Conservation (phyloP, 2,888 invertebrate genomes). For the Sesia apiformis region DNA sequence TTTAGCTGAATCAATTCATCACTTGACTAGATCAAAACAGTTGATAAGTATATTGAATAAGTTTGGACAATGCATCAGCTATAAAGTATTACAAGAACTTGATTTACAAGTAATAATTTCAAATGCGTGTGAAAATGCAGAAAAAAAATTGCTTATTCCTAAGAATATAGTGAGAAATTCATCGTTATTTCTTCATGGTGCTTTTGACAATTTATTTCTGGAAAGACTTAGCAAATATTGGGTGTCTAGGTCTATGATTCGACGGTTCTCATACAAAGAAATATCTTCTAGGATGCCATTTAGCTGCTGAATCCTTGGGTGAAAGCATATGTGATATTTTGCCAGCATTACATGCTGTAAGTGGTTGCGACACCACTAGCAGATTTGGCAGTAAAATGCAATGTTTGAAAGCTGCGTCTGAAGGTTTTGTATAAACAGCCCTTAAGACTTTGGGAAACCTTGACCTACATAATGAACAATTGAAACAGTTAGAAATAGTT, state of each 20-base stretch:
- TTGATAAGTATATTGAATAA: too few relatives aligned
- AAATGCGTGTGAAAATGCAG: too few relatives aligned
- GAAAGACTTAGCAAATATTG: slow-evolving; percentile 6
- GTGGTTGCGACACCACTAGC: slow-evolving; percentile 12
- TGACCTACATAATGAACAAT: slow-evolving; percentile 12
- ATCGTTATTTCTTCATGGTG: too few relatives aligned
- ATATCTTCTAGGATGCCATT: slow-evolving; percentile 13
- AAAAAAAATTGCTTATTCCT: too few relatives aligned
- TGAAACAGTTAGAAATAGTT: slow-evolving; percentile 10
- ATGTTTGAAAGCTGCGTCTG: slow-evolving; percentile 10
- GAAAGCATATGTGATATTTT: slow-evolving; percentile 17
- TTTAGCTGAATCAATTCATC: too few relatives aligned
- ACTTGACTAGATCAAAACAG: too few relatives aligned
- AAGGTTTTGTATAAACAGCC: slow-evolving; percentile 7
- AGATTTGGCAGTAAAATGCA: slow-evolving; percentile 8
- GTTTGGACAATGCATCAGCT: too few relatives aligned
- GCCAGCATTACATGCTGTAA: slow-evolving; percentile 17
- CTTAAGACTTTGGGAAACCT: slow-evolving; percentile 12
- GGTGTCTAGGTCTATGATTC: slow-evolving; percentile 6
- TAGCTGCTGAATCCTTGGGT: slow-evolving; percentile 16
- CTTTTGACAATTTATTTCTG: slow-evolving; percentile 17
- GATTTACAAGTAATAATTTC: too few relatives aligned
- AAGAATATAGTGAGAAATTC: too few relatives aligned
- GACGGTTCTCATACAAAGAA: slow-evolving; percentile 8
- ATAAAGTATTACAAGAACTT: too few relatives aligned